Evolutionary conservation across 1,140 invertebrate genomes (phyloP), one percentile per base, ranked within the genome.

Genomic region (Gonatopus flavifemur): DNA sequence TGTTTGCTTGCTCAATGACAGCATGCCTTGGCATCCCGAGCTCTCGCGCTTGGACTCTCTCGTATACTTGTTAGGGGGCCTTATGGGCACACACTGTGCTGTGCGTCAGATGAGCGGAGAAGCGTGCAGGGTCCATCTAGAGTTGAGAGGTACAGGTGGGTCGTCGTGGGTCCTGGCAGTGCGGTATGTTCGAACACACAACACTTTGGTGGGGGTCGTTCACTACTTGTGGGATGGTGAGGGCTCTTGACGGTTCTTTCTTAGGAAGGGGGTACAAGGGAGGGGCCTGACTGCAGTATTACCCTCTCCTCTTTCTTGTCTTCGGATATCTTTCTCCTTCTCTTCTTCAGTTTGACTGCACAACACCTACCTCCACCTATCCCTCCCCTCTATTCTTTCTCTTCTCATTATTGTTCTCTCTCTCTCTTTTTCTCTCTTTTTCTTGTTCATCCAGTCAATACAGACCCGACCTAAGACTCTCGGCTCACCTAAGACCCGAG

Each of bases 61-160:
- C n/a, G 61, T 66, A 61, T 64, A 61, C 53, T 50, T 65, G 57
- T 62, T n/a, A 57, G 59, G 62, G 57, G 64, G 60, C 63, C 62
- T 71, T 70, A 64, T 69, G 59, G 62, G 61, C 60, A 62, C 52
- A 69, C n/a, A n/a, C n/a, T n/a, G n/a, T n/a, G n/a, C 68, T 74
- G 67, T 65, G 60, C 56, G 65, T 66, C 42, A 61, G 63, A 69
- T 58, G 55, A 53, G 44, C 59, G 51, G 54, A 57, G 61, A 62
- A 69, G 59, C 63, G 50, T 68, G 62, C 52, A 57, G 57, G 54
- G 65, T 72, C 70, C 71, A 72, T 67, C 59, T 62, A n/a, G n/a
- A n/a, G n/a, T n/a, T n/a, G n/a, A n/a, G 60, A 52, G 56, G 65
- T 55, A 69, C 72, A 74, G 72, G 73, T 76, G 68, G 64, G 65